Evolutionary conservation across 2,888 invertebrate genomes (phyloP), one percentile per base, ranked within the genome.

Genomic region (Pogonocherus hispidulus): DNA sequence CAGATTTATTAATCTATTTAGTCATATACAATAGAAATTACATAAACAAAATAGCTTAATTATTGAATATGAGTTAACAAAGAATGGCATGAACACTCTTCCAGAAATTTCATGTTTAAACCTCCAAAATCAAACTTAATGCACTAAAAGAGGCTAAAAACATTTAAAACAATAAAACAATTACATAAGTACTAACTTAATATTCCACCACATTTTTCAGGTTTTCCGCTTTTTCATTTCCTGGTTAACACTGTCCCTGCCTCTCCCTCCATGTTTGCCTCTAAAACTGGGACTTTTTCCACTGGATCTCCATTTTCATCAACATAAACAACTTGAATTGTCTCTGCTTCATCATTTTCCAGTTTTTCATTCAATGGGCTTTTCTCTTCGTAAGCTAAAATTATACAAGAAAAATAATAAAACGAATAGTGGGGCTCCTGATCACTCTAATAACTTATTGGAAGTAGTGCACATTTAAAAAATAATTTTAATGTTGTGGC

Each of bases 271-370:
- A 41, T 41, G 14, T 41, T 41, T 9, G 41, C 41, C 6, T 41
- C 41, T 41, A 41, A 41, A 41, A 41, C 41, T 41, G 32, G 32
- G 32, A 9, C 32, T 32, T 32, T 32, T 32, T 32, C 32, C 32
- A 32, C 32, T 32, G 41, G 41, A 41, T n/a, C 41, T 41, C 41
- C 41, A 41, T 41, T 41, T 41, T 41, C 41, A 41, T 41, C n/a
- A 41, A 41, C 41, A 41, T 41, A 41, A 41, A 41, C n/a, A 41
- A 41, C 41, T 41, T 41, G 41, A 41, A 41, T 41, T 41, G 41
- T 41, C n/a, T 41, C 41, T n/a, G 11, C 41, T 41, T 14, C 41
- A 5, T 41, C 41, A 41, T 41, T 41, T 9, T 41, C 41, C 41
- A 41, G n/a, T 41, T 41, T 9, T 41, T 41, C 41, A 41, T 41